These are phyloP conservation scores for Bombus impatiens DNA, from an alignment of 1,140 invertebrate genomes.

Conservation along the genomic window DNA sequence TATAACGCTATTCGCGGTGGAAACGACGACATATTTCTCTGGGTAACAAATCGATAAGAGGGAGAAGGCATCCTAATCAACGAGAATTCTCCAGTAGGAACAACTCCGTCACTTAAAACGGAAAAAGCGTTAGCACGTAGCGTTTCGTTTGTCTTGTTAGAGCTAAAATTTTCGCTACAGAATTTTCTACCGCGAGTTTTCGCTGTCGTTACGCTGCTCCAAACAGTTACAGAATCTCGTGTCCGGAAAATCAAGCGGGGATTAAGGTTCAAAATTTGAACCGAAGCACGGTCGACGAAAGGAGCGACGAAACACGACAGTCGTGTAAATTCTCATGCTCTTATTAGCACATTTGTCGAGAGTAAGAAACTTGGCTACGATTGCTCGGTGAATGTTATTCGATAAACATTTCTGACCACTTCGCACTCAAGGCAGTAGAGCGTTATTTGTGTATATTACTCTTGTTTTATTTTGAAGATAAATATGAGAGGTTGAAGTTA, in stretches of 20 bases:
- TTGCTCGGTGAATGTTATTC: neutral
- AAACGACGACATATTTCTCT: neutral
- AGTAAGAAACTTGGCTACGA: neutral
- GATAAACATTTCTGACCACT: neutral
- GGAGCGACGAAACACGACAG: neutral
- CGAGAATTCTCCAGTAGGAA: neutral
- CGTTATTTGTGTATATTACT: neutral
- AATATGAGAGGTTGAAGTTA: neutral
- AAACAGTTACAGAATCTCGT: neutral
- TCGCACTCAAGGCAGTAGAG: neutral
- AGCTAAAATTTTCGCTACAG: neutral
- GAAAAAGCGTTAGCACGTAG: conserved; percentile 4
- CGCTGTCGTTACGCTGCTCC: neutral
- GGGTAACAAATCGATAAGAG: conserved; percentile 1
- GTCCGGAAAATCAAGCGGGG: neutral
- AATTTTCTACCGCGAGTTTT: neutral
- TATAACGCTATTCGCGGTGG: neutral
- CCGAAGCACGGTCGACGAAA: neutral
- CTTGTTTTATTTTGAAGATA: neutral
- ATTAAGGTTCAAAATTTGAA: neutral
- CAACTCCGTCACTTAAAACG: neutral
- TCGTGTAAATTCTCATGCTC: neutral
- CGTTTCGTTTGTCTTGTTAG: conserved; percentile 29
- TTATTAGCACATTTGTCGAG: neutral
- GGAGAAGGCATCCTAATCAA: neutral